Evolutionary conservation across 2,797 vertebrate genomes (phyloP), one percentile per base, ranked within the genome.

Genomic region (Pangasius macronema): DNA sequence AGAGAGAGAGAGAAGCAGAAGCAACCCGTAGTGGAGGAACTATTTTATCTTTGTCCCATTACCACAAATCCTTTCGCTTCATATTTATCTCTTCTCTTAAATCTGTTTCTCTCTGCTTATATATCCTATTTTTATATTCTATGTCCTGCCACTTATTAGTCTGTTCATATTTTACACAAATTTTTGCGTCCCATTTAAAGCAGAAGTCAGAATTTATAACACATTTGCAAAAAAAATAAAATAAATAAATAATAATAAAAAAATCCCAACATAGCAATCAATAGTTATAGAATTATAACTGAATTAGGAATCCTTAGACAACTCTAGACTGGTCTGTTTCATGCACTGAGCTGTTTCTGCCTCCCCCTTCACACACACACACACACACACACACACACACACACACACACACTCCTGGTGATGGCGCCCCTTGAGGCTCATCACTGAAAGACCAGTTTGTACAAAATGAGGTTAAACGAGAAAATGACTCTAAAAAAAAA

Each of bases 381-480:
- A 68, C 59, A 59, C 83, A 39, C 83, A 46, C 83, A 83, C 42
- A 68, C 61, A 83, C 42, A 80, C 75, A 87, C 42, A 67, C 70
- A 82, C 83, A 75, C 68, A 61, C 83, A 59, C 83, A 39, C 70
- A 49, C 20, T n/a, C 14, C 16, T 61, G 49, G 33, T 18, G 7
- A 77, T 20, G 83, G 59, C 16, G 39, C 77, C 65, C 42, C 85
- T 86, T 55, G 55, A 73, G 79, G 85, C 70, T 51, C 53, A 72
- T 61, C 27, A 49, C 16, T 73, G 65, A 49, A 30, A 86, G 16
- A 55, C 14, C 79, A 61, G 67, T 63, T 39, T 46, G 85, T 57
- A 33, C 46, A 70, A 51, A 57, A 42, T 36, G 10, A 79, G 2
- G 8, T 55, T 36, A 36, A 57, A 24, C 9, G 2, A 27, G 4